Evolutionary conservation across 2,888 invertebrate species (phyloP).

Genomic region (Apamea sordens): DNA sequence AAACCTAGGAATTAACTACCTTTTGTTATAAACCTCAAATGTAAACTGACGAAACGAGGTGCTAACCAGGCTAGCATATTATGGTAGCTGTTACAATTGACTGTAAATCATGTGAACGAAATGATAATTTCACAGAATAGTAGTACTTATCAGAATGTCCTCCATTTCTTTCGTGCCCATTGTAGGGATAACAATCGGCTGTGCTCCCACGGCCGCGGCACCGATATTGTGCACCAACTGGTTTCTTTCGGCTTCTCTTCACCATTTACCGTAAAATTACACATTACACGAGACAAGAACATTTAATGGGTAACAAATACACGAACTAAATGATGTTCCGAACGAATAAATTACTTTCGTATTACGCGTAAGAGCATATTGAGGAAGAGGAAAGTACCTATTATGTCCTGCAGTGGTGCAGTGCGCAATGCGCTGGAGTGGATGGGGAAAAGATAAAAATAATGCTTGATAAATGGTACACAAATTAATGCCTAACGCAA

Average conservation of each 20-base stretch:
- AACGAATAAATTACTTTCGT: conserved; percentile 38
- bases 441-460: conserved; percentile 18
- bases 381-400: conserved; percentile 48
- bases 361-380: conserved; percentile 44
- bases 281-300: conserved; percentile 41
- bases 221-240: conserved; percentile 61
- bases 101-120: conserved; percentile 43
- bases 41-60: conserved; percentile 7
- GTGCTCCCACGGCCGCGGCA: conserved; percentile 80
- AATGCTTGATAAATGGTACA: background rate
- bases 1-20: conserved; percentile 21
- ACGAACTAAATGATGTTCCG: conserved; percentile 36
- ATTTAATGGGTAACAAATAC: conserved; percentile 49
- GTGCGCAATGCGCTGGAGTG: conserved; percentile 15
- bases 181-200: conserved; percentile 68
- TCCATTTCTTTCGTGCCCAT: conserved; percentile 73
- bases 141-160: conserved; percentile 59
- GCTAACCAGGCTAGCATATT: conserved; percentile 18
- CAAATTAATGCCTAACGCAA: background rate
- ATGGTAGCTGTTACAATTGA: conserved; percentile 17
- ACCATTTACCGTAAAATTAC: conserved; percentile 54
- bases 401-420: conserved; percentile 35
- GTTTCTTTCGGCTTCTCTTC: conserved; percentile 57
- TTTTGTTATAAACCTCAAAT: conserved; percentile 14
- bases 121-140: conserved; percentile 30